These are phyloP conservation scores for Scaptomyza graminum DNA, from an alignment of 1,140 invertebrate genomes.

Conservation along the genomic window DNA sequence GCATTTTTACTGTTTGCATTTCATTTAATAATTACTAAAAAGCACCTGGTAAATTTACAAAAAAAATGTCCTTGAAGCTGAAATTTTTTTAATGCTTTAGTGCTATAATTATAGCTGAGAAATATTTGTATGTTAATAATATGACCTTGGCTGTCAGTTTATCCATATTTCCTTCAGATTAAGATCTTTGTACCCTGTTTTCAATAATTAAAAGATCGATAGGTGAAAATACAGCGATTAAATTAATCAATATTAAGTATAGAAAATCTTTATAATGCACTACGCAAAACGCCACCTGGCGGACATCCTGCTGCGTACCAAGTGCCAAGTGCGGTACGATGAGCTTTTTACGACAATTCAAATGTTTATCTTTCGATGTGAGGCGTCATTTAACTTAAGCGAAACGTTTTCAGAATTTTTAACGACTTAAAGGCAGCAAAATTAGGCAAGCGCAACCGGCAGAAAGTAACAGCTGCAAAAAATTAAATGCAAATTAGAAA, in stretches of 20 bases:
- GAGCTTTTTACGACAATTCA: constrained; percentile 49
- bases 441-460: constrained; percentile 35
- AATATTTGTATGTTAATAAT: neutral
- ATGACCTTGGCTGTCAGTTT: neutral
- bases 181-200: too few relatives aligned
- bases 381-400: constrained; percentile 70
- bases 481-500: constrained; percentile 83
- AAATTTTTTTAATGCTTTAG: neutral
- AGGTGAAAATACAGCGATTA: too few relatives aligned
- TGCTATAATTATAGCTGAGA: neutral
- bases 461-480: constrained; percentile 76
- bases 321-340: constrained; percentile 22
- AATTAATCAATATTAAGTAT: too few relatives aligned
- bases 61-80: constrained; percentile 11
- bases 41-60: constrained; percentile 11
- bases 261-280: neutral
- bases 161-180: too few relatives aligned
- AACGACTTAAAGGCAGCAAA: constrained; percentile 67
- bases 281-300: constrained; percentile 20
- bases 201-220: too few relatives aligned
- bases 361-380: constrained; percentile 77
- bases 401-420: constrained; percentile 71
- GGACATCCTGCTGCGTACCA: constrained; percentile 67
- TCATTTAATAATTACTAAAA: constrained; percentile 40
- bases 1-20: constrained; percentile 48